A percentile compares a stretch with the other conserved stretches of the same genome.
Conservation (phyloP, 2,888 invertebrate species). For the Nomada goodeniana region DNA sequence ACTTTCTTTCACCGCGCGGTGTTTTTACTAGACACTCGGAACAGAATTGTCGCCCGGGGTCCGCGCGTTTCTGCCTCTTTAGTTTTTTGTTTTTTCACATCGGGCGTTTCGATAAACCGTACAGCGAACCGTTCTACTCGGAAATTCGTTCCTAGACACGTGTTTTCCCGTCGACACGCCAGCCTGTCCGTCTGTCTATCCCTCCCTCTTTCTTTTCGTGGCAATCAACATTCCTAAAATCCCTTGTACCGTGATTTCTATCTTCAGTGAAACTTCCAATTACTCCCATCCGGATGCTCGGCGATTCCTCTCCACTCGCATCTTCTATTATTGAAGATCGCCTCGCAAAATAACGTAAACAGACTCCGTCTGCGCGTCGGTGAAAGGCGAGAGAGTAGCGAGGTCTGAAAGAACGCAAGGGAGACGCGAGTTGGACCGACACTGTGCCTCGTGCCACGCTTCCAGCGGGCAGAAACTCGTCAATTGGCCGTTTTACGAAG, state of each 20-base stretch:
- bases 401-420: neutral
- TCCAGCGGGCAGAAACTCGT: conserved; percentile 65
- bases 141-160: conserved; percentile 8
- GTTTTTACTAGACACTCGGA: conserved; percentile 55
- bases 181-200: too few species aligned
- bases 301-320: neutral
- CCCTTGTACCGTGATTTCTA: neutral
- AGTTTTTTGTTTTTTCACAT: neutral
- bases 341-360: neutral
- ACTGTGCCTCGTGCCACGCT: conserved; percentile 63
- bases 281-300: neutral
- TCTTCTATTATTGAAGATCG: neutral
- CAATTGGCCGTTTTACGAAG: conserved; percentile 73
- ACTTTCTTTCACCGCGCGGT: conserved; percentile 43
- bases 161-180: neutral
- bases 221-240: neutral
- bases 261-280: neutral
- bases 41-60: conserved; percentile 59
- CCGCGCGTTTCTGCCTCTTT: conserved; percentile 17
- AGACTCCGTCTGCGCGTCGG: neutral
- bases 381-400: neutral
- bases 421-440: neutral
- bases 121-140: neutral
- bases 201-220: neutral
- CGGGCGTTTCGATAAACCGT: conserved; percentile 21